Evolutionary conservation across 2,113 vertebrate species (phyloP), one percentile per base, ranked within the genome.

Genomic region (Acanthisitta chloris): DNA sequence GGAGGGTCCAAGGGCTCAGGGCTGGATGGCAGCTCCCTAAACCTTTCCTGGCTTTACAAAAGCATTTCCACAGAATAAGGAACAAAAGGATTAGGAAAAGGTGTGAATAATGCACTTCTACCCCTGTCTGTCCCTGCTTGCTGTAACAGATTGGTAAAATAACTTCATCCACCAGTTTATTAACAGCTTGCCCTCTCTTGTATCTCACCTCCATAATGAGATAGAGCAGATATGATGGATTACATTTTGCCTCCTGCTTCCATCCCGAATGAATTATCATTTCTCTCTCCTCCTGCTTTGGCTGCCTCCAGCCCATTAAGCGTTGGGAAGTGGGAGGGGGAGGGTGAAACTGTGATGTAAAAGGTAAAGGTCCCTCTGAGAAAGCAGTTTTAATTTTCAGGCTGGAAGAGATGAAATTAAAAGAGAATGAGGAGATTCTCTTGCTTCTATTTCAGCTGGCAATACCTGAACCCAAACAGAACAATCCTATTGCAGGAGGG

Each of bases 201-300:
- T 96, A 95, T 97, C 96, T 97, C 97, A 97, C 97, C 96, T 98
- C 97, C 88, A 78, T 98, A 98, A 98, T 97, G 95, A 98, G 97
- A 97, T 97, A 71, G 93, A 97, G 91, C 94, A 93, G 95, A 97
- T 76, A 88, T 98, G 97, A 94, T 97, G 96, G 96, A 98, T 96
- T 97, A 97, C 93, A 94, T 97, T 95, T 96, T 12, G 72, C 95
- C 95, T 97, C 92, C 95, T 80, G 95, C 88, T 86, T 93, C 92
- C 92, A 97, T 95, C 97, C 96, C 91, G 81, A 95, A 96, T 92
- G 96, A 97, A 97, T 97, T 97, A 97, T 96, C 95, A 97, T 97
- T 94, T 95, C 94, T 46, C 91, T 94, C 89, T 29, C 12, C 96
- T 81, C 81, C 45, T 72, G 88, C 65, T 76, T 90, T 26, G 82